A percentile compares a stretch with the other conserved stretches of the same genome.
phyloP scores from a whole-genome alignment of 1,140 invertebrate genomes.

The Eulimnadia texana region DNA sequence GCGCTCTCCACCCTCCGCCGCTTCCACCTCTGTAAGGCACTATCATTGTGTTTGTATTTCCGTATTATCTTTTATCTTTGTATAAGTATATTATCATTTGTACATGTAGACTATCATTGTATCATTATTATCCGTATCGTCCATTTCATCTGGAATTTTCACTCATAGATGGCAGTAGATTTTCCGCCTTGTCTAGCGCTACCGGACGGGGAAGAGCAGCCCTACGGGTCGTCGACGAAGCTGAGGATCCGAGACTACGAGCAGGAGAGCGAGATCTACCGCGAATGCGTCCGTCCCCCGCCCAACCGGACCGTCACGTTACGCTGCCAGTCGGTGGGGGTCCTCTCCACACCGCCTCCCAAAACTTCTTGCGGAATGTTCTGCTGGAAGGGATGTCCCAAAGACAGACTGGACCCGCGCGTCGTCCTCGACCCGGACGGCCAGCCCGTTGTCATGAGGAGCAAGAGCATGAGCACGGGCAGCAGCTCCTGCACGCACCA shows the following conservation, averaged over 20 bases:
- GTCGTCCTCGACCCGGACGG: background rate
- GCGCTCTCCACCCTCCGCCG: background rate
- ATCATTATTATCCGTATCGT: background rate
- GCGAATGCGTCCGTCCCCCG: conserved; percentile 50
- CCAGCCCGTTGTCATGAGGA: conserved; percentile 5
- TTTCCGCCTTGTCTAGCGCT: conserved; percentile 48
- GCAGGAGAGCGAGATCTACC: conserved; percentile 50
- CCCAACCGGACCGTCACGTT: conserved; percentile 54
- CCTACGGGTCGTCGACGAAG: conserved; percentile 41
- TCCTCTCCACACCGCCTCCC: conserved; percentile 22
- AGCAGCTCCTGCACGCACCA: background rate
- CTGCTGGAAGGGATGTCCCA: background rate
- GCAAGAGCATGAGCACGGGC: conserved; percentile 10
- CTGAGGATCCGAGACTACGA: conserved; percentile 45
- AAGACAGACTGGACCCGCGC: background rate
- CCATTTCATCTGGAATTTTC: background rate
- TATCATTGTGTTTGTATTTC: background rate
- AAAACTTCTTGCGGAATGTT: background rate
- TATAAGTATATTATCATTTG: too few relatives aligned
- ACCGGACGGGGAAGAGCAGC: conserved; percentile 52
- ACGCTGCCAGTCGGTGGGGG: conserved; percentile 38
- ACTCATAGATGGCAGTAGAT: conserved; percentile 39
- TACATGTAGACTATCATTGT: too few relatives aligned
- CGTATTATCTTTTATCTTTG: too few relatives aligned
- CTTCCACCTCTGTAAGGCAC: background rate